Evolutionary conservation across 2,797 vertebrate genomes (phyloP).

Genomic region (Siniperca obscura): DNA sequence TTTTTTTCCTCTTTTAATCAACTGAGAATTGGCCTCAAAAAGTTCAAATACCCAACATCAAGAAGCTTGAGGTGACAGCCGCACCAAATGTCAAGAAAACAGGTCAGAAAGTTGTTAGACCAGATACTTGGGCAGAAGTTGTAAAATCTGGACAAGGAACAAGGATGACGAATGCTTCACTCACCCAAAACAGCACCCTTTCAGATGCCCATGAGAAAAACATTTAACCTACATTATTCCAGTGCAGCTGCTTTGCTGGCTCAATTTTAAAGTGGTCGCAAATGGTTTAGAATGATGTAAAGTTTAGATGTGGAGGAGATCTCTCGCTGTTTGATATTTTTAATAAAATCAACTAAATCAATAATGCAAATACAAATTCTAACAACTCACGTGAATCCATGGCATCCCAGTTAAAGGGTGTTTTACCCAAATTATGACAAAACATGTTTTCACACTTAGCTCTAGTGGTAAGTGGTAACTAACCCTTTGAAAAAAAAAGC

Average conservation of each 20-base stretch:
- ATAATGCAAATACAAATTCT: background rate
- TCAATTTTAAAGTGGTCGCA: background rate
- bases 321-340: background rate
- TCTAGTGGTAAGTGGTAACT: background rate
- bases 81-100: conserved; percentile 35
- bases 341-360: background rate
- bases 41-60: conserved; percentile 16
- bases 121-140: conserved; percentile 19
- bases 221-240: conserved; percentile 37
- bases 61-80: background rate
- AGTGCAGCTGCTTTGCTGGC: conserved; percentile 1
- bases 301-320: background rate
- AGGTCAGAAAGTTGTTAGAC: conserved; percentile 33
- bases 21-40: conserved; percentile 11
- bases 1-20: background rate
- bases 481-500: conserved; percentile 1
- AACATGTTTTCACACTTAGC: background rate
- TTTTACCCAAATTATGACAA: background rate
- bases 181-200: conserved; percentile 22
- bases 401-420: too few species aligned
- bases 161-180: conserved; percentile 30
- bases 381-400: background rate
- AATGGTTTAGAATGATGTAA: background rate
- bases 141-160: conserved; percentile 9
- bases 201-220: conserved; percentile 20